Evolutionary conservation across 1,140 invertebrate genomes (phyloP), one percentile per base, ranked within the genome.

Genomic region (Macrobrachium rosenbergii): DNA sequence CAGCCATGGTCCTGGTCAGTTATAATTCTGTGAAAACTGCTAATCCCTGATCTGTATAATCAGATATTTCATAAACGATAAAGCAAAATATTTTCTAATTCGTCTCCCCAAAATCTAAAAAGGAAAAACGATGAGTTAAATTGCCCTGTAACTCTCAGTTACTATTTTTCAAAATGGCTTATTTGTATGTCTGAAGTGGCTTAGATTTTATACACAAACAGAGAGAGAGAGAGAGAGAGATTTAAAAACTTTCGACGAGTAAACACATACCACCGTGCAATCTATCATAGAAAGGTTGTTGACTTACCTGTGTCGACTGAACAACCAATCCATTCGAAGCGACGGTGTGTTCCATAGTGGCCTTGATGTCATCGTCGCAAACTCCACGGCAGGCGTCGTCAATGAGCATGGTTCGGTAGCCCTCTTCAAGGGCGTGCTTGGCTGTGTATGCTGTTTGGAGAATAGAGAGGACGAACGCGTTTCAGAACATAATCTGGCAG

Each of bases 321-420:
- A 97, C 94, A 90, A 98, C 95, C 60, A 97, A 94, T 0, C 96
- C 97, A 90, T 96, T 94, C 89, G 94, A 95, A 72, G 93, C 93
- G 43, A 94, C 93, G 14, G 98, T 94, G 79, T 94, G 94, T 72
- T 95, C 93, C 91, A 96, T 96, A 16, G 96, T 97, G 89, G 94
- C 94, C 91, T 96, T 95, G 88, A 98, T 98, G 90, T 97, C 96
- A 14, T 95, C 93, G 14, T 96, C 91, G 91, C 96, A 95, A 0
- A 98, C 97, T 7, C 98, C 98, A 67, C 97, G 94, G 90, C 95
- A 95, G 88, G 97, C 98, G 92, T 99, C 97, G 83, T 99, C 97
- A 5, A 99, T 94, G 2, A 99, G 92, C 76, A 98, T 94, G 28
- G 98, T 97, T 64, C 97, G 94, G 92, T 97, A 99, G 0, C 97